Evolutionary conservation across 2,797 vertebrate genomes (phyloP).

Genomic region (Xenentodon cancila): DNA sequence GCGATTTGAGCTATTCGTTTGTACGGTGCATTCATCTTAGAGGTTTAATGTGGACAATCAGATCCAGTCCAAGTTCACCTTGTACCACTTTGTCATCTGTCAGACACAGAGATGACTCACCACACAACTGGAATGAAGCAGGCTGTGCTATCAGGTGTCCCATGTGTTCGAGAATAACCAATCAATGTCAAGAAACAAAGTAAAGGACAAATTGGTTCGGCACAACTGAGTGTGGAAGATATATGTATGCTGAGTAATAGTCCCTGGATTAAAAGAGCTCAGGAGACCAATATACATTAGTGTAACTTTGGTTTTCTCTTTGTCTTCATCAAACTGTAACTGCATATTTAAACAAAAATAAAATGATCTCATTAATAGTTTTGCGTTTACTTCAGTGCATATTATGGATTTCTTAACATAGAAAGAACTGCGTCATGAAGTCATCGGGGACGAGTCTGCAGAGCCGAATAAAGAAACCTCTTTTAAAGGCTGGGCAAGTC

Average conservation of each 20-base stretch:
- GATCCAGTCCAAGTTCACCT: conserved; percentile 69
- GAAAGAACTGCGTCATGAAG: conserved; percentile 13
- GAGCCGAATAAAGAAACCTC: conserved; percentile 22
- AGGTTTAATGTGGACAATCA: conserved; percentile 45
- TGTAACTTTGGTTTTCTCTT: conserved; percentile 3
- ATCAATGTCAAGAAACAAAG: conserved; percentile 81
- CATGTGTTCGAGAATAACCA: conserved; percentile 73
- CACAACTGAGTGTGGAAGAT: conserved; percentile 55
- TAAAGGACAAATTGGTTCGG: conserved; percentile 51
- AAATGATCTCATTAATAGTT: background rate
- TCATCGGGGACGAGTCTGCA: conserved; percentile 12
- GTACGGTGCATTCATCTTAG: conserved; percentile 27
- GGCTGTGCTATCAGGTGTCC: conserved; percentile 73
- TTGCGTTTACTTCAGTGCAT: background rate
- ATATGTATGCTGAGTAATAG: conserved; percentile 37
- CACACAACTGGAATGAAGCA: conserved; percentile 72
- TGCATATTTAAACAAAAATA: background rate
- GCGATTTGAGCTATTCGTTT: conserved; percentile 62
- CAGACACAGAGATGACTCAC: conserved; percentile 75
- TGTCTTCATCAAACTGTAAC: background rate
- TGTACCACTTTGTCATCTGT: conserved; percentile 62
- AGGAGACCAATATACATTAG: conserved; percentile 8
- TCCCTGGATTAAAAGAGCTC: conserved; percentile 37
- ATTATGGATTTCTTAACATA: conserved; percentile 1
- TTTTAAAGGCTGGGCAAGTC: conserved; percentile 44